These are phyloP conservation scores for Phragmatobia fuliginosa DNA, from an alignment of 2,888 invertebrate genomes.

Conservation along the genomic window DNA sequence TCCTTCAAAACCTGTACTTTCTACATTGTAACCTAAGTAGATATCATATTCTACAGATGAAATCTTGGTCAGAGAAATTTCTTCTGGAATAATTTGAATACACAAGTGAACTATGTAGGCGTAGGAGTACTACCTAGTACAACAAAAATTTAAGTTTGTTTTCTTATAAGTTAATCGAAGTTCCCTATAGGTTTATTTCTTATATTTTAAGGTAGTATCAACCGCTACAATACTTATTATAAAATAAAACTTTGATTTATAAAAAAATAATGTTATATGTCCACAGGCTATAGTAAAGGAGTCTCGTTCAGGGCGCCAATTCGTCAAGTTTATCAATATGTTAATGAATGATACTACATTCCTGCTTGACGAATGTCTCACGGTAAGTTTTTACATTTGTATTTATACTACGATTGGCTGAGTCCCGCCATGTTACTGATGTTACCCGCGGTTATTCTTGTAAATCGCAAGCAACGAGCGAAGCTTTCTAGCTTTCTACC, in stretches of 20 bases:
- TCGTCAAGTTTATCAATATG: constrained; percentile 99
- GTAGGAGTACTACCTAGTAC: not conserved
- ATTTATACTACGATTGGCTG: not conserved
- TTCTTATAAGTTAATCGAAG: not conserved
- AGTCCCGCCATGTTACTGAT: no score
- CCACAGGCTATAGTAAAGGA: constrained; percentile 93
- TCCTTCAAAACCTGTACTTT: not conserved
- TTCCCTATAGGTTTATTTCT: not conserved
- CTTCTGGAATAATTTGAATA: not conserved
- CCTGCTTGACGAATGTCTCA: constrained; percentile 95
- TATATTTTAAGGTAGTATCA: not conserved
- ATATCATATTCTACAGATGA: not conserved
- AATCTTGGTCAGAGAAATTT: not conserved
- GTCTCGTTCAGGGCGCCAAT: constrained; percentile 96
- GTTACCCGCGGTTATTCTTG: no score
- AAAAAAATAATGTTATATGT: constrained; percentile 2
- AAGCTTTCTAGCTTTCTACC: no score
- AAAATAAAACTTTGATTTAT: no score
- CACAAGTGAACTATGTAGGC: not conserved
- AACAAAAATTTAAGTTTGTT: not conserved
- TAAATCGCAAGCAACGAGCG: no score
- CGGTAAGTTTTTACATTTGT: constrained; percentile 60
- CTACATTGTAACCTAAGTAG: not conserved
- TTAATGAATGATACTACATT: constrained; percentile 99
- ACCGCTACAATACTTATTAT: not conserved